Evolutionary conservation across 2,888 invertebrate species (phyloP), one percentile per base, ranked within the genome.

Genomic region (Phyllotreta striolata): DNA sequence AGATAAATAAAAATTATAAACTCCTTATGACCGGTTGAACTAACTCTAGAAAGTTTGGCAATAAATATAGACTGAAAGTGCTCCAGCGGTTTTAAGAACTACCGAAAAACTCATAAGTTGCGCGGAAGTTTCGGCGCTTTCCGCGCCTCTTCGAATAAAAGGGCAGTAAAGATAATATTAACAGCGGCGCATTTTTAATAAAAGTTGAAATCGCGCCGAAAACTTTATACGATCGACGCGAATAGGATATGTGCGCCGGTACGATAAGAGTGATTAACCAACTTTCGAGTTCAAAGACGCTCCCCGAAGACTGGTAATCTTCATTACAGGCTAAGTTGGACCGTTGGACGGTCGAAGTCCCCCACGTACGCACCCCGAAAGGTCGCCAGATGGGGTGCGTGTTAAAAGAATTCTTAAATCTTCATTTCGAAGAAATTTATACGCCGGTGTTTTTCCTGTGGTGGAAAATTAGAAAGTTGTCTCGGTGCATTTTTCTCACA

Each of bases 261-360:
- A 67, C 63, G 66, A 72, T 71, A 68, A 70, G 66, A 64, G 64
- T 71, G 74, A 73, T 73, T 72, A 72, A 72, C 70, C 66, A 71
- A 72, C 69, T 71, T 73, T 63, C 52, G 63, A 70, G 69, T 73
- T 67, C 66, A 65, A 72, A 65, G 68, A 72, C 68, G 70, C 67
- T 69, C 73, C 72, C 73, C 47, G 62, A 67, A 69, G 71, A 70
- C 69, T 70, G 73, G 72, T 74, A 74, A 74, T 74, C 74, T 74
- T 74, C 73, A 74, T 74, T 73, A 74, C 64, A 69, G 68, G 67
- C 39, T 63, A 64, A 70, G 66, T 68, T 68, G 70, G 24, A 24
- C 66, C 65, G n/a, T n/a, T n/a, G n/a, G n/a, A n/a, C n/a, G 66
- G 62, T 68, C 24, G n/a, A n/a, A 24, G 24, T 1, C 4, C 24